phyloP scores from a whole-genome alignment of 2,113 vertebrate genomes.

The Propithecus coquereli region DNA sequence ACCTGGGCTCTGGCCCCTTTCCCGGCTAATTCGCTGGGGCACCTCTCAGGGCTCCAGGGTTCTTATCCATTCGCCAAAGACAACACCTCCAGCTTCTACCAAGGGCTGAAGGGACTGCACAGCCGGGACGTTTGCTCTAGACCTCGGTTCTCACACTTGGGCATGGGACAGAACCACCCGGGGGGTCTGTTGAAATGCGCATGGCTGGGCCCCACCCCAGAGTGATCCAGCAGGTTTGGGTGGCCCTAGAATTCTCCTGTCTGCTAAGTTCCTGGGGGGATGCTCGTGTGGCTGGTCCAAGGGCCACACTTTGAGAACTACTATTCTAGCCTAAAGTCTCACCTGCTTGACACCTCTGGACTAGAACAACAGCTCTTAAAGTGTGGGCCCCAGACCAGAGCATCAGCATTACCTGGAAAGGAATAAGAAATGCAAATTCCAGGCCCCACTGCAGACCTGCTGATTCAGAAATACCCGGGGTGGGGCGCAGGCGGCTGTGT shows the following conservation, averaged over 20 bases:
- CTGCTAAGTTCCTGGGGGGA: neutral
- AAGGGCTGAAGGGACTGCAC: neutral
- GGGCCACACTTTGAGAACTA: neutral
- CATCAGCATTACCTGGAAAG: neutral
- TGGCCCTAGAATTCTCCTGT: neutral
- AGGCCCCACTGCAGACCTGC: neutral
- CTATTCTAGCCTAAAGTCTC: neutral
- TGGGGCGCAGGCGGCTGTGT: neutral
- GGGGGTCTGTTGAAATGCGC: neutral
- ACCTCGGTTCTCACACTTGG: neutral
- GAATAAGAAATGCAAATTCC: neutral
- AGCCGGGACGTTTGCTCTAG: neutral
- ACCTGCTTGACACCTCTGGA: neutral
- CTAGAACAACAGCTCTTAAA: neutral
- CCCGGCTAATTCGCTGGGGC: neutral
- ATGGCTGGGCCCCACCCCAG: neutral
- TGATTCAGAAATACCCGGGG: neutral
- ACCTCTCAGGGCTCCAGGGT: neutral
- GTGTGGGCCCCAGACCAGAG: neutral
- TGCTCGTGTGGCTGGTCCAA: rapidly evolving
- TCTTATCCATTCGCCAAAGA: neutral
- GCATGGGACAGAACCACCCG: neutral
- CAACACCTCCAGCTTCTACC: neutral
- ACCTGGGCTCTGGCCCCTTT: neutral
- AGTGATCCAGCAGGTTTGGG: neutral